Percentiles rank a stretch among this genome's conserved stretches.
Conservation (phyloP, 2,797 vertebrate species). For the Chromobotia macracanthus region DNA sequence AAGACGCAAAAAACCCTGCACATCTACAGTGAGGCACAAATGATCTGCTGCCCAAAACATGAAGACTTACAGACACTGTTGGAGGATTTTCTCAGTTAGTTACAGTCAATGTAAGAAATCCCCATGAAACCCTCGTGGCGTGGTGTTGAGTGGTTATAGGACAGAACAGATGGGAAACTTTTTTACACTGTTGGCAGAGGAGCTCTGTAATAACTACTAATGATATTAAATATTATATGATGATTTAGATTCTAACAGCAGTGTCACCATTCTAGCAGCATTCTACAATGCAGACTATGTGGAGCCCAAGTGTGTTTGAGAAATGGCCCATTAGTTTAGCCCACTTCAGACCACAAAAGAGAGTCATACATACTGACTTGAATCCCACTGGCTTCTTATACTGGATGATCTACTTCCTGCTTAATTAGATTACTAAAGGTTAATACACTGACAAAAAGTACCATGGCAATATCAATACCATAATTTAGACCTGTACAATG, state of each 20-base stretch:
- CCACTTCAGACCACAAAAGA: constrained; percentile 26
- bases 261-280: background rate
- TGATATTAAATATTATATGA: constrained; percentile 10
- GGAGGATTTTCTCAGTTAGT: constrained; percentile 1
- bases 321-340: constrained; percentile 27
- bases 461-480: too few species aligned
- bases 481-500: too few species aligned
- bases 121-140: background rate
- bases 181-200: background rate
- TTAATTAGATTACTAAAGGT: too few species aligned
- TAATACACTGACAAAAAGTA: too few species aligned
- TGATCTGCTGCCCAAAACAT: background rate
- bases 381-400: too few species aligned
- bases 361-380: too few species aligned
- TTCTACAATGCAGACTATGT: constrained; percentile 4
- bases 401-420: too few species aligned
- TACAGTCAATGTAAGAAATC: background rate
- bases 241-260: background rate
- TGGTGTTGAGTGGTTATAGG: constrained; percentile 4
- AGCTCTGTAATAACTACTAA: background rate
- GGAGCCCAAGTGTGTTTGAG: constrained; percentile 1
- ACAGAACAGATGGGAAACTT: background rate
- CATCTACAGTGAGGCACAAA: constrained; percentile 32
- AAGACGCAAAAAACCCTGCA: constrained; percentile 59
- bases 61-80: constrained; percentile 20